Evolutionary conservation across 2,888 invertebrate genomes (phyloP).

Genomic region (Patella ulyssiponensis): DNA sequence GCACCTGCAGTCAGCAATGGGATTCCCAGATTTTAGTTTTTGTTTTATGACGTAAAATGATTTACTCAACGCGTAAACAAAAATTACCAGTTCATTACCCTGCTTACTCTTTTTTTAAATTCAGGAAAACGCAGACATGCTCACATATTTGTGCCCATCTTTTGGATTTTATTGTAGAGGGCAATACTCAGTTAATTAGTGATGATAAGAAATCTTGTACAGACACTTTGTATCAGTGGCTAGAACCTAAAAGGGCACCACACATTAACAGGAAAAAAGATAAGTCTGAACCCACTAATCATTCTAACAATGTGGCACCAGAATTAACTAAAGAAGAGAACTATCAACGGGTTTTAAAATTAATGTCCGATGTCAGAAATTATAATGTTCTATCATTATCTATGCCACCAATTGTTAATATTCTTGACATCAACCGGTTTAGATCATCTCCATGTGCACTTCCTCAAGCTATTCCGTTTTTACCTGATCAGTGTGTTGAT

Average conservation of each 20-base stretch:
- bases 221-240: too few species aligned
- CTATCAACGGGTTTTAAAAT: conserved; percentile 21
- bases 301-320: conserved; percentile 14
- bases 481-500: conserved; percentile 3
- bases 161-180: conserved; percentile 16
- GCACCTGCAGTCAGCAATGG: too few species aligned
- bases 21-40: too few species aligned
- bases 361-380: conserved; percentile 23
- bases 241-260: conserved; percentile 19
- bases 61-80: too few species aligned
- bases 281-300: background rate
- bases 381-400: background rate
- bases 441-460: too few species aligned
- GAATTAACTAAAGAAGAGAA: conserved; percentile 18
- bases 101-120: background rate
- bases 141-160: conserved; percentile 27
- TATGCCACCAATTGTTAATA: conserved; percentile 26
- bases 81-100: too few species aligned
- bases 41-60: too few species aligned
- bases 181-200: background rate
- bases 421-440: conserved; percentile 21
- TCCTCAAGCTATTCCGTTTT: too few species aligned
- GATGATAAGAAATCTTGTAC: conserved; percentile 19
- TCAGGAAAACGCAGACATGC: conserved; percentile 18
- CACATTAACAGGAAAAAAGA: background rate